Base-by-base conservation (phyloP, 2,797 vertebrate genomes). In the Cossypha heuglini region DNA sequence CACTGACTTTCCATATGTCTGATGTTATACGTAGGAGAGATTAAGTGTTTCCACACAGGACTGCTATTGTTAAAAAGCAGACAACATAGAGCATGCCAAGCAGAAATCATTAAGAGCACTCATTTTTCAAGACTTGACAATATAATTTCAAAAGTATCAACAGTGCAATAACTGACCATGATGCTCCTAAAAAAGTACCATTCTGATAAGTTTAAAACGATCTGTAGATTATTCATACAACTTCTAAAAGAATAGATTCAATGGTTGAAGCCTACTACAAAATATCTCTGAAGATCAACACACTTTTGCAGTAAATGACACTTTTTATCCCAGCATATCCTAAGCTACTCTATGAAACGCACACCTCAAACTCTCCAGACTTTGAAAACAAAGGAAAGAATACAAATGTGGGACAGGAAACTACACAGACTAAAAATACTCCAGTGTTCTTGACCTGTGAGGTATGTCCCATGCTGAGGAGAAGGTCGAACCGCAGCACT, bases 321-420 rank as follows among this genome's bases (percentile, higher is more conserved):
- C 13, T 61, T 77, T 91, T 91, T 19, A 96, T 55, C 51, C 31
- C 52, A 57, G 49, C 67, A 76, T 37, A 94, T 61, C 42, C 33
- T 77, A 80, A 87, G 20, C 14, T 63, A 58, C 61, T 77, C 37
- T 18, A 13, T 12, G 46, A 88, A 72, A 63, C 51, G 63, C 29
- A 85, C 0, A 1, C 31, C 29, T 91, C 63, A 77, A 66, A 76
- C 45, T 77, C 22, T 24, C 5, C 31, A 46, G 57, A 54, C 78
- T 89, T 37, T 42, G 46, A 92, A 93, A 75, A 73, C 40, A 64
- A 59, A 93, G 17, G 6, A 82, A 78, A 86, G 46, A 91, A 91
- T 45, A 29, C 6, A 91, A 86, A 55, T 42, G 54, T 57, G 40
- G 68, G 58, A 77, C 57, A 87, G 31, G n/a, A 81, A 94, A 58